Evolutionary conservation across 2,888 invertebrate species (phyloP).

Genomic region (Gonocerus acuteangulatus): DNA sequence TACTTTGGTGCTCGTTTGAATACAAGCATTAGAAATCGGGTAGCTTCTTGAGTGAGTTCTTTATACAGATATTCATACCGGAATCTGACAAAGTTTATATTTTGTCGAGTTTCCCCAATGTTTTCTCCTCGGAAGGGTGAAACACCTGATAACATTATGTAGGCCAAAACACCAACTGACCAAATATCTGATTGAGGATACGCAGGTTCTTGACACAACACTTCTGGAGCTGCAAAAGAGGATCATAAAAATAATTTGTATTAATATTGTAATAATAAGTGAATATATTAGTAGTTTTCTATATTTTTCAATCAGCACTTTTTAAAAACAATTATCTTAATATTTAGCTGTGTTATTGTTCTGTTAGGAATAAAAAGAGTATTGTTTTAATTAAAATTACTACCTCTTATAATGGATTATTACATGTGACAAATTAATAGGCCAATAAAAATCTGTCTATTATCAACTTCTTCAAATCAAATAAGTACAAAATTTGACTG

Average conservation of each 20-base stretch:
- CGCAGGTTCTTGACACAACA: constrained; percentile 76
- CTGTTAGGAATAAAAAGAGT: no score
- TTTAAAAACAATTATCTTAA: no score
- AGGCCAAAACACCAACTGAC: constrained; percentile 87
- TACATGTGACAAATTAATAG: no score
- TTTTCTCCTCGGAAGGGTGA: constrained; percentile 82
- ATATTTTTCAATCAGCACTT: no score
- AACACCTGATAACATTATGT: constrained; percentile 84
- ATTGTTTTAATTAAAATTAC: no score
- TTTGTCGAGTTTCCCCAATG: constrained; percentile 78
- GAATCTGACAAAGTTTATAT: constrained; percentile 85
- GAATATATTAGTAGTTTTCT: not conserved
- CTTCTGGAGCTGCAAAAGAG: constrained; percentile 68
- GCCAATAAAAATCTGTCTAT: no score
- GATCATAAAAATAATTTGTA: not conserved
- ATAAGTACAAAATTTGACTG: no score
- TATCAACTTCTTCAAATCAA: no score
- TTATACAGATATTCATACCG: constrained; percentile 90
- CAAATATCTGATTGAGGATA: constrained; percentile 90
- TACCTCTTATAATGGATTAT: no score
- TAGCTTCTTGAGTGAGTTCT: constrained; percentile 87
- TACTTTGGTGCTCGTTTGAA: constrained; percentile 90
- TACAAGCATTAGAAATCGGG: constrained; percentile 88
- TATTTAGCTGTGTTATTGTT: no score
- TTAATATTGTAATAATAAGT: not conserved